Conservation (phyloP, 2,797 vertebrate species). For the Epinephelus awoara region DNA sequence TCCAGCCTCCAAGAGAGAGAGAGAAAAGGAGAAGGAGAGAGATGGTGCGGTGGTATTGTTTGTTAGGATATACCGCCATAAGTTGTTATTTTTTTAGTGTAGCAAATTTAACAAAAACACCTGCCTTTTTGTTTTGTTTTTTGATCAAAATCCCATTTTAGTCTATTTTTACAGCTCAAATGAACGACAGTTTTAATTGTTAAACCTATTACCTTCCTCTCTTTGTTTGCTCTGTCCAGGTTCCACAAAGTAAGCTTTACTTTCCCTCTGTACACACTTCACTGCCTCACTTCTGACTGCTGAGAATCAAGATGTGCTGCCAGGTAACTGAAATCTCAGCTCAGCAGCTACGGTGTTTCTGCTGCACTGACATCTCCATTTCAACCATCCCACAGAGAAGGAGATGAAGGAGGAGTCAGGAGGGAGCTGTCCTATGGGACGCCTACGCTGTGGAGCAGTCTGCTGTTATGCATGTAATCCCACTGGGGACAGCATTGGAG, state of each 20-base stretch:
- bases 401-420: slow-evolving; percentile 38
- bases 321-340: slow-evolving; percentile 30
- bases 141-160: slow-evolving; percentile 10
- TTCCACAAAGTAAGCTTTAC: slow-evolving; percentile 24
- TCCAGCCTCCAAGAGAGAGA: slow-evolving; percentile 58
- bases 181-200: slow-evolving; percentile 14
- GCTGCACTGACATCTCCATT: slow-evolving; percentile 55
- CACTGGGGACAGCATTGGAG: slow-evolving; percentile 18
- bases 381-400: slow-evolving; percentile 32
- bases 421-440: slow-evolving; percentile 38
- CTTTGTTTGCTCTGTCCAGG: slow-evolving; percentile 42
- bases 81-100: background rate
- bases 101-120: background rate
- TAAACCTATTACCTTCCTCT: slow-evolving; percentile 23
- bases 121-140: slow-evolving; percentile 6
- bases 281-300: slow-evolving; percentile 29
- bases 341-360: slow-evolving; percentile 12
- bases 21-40: background rate
- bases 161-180: slow-evolving; percentile 6
- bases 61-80: background rate
- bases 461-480: slow-evolving; percentile 37
- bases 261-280: slow-evolving; percentile 32
- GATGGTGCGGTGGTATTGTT: background rate
- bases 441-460: slow-evolving; percentile 20
- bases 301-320: slow-evolving; percentile 39